phyloP scores from a whole-genome alignment of 2,888 invertebrate genomes.

The Drosophila barbarae region DNA sequence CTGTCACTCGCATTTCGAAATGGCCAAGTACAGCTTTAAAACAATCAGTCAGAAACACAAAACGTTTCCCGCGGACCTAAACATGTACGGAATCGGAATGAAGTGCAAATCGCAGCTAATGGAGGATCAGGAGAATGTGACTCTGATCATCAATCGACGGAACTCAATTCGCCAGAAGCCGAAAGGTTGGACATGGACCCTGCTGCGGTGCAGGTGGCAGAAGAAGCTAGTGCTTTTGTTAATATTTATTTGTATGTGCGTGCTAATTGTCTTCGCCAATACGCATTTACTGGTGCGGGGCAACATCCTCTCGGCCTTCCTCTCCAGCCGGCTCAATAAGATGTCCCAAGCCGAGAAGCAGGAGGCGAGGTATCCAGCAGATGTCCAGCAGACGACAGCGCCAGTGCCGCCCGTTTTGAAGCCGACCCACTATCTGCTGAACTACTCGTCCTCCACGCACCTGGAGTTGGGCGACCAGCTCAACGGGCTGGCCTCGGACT shows the following conservation, averaged over 20 bases:
- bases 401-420: conserved; percentile 39
- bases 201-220: conserved; percentile 70
- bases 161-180: conserved; percentile 52
- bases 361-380: conserved; percentile 36
- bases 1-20: conserved; percentile 40
- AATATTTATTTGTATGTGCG: conserved; percentile 72
- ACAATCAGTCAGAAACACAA: conserved; percentile 63
- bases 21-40: conserved; percentile 61
- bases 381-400: conserved; percentile 38
- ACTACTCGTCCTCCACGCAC: conserved; percentile 50
- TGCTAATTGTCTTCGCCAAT: conserved; percentile 76
- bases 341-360: conserved; percentile 41
- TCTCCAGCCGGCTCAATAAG: conserved; percentile 51
- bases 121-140: conserved; percentile 65
- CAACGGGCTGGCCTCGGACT: conserved; percentile 60
- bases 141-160: conserved; percentile 61
- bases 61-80: conserved; percentile 62
- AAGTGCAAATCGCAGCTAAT: conserved; percentile 61
- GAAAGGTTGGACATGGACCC: conserved; percentile 50
- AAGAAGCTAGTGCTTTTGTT: conserved; percentile 72
- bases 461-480: conserved; percentile 44
- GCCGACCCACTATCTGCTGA: conserved; percentile 58
- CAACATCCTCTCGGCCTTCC: conserved; percentile 65
- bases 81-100: conserved; percentile 43
- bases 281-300: conserved; percentile 70